Percentiles rank a stretch among this genome's conserved stretches.
Conservation (phyloP, 2,797 vertebrate species). For the Hephaestus fuliginosus region DNA sequence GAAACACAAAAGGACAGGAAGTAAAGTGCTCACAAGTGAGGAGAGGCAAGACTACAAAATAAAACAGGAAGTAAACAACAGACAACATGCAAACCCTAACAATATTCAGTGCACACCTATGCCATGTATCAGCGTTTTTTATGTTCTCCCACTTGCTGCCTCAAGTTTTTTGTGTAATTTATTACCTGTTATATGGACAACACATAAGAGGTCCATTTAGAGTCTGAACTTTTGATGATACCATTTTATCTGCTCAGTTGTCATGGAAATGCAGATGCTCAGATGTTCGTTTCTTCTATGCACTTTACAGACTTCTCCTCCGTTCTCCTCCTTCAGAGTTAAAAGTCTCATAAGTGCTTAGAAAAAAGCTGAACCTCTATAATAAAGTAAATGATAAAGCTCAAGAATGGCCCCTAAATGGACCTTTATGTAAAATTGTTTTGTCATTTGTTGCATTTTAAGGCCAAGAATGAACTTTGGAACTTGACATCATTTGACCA, state of each 20-base stretch:
- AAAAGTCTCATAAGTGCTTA: background rate
- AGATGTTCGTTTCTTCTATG: background rate
- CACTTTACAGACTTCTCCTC: background rate
- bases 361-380: background rate
- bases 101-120: too few relatives aligned
- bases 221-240: background rate
- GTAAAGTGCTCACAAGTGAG: too few relatives aligned
- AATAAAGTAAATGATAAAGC: too few relatives aligned
- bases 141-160: too few relatives aligned
- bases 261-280: background rate
- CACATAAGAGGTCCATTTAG: too few relatives aligned
- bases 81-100: too few relatives aligned
- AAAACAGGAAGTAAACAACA: too few relatives aligned
- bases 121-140: too few relatives aligned
- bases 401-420: background rate
- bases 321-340: background rate
- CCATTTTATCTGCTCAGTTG: too few relatives aligned
- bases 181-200: background rate
- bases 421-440: background rate
- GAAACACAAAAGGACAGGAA: too few relatives aligned
- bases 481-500: background rate
- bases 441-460: background rate
- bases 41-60: too few relatives aligned
- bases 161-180: too few relatives aligned
- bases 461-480: background rate